Conservation (phyloP, 1,140 invertebrate species). For the Nebria ingens region DNA sequence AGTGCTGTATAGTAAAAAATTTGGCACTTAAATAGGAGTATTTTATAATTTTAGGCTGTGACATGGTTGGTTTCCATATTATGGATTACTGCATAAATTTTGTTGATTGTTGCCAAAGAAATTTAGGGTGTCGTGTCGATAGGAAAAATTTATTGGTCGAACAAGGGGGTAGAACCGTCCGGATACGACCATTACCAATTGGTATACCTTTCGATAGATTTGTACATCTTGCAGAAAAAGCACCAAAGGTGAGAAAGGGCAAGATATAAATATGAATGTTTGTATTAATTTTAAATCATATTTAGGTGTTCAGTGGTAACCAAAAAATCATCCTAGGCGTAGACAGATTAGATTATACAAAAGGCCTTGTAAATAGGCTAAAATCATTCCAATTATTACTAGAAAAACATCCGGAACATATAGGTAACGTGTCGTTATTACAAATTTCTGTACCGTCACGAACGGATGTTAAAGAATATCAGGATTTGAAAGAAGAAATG, state of each 20-base stretch:
- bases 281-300: neutral
- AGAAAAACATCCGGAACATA: conserved; percentile 76
- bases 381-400: conserved; percentile 75
- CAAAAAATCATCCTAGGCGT: conserved; percentile 79
- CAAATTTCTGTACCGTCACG: conserved; percentile 83
- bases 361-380: conserved; percentile 75
- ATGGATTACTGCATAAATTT: conserved; percentile 87
- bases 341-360: conserved; percentile 84
- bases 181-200: conserved; percentile 72
- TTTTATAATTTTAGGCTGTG: conserved; percentile 49
- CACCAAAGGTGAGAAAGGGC: conserved; percentile 50
- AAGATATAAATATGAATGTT: too few species aligned
- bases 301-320: conserved; percentile 43
- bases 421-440: conserved; percentile 68
- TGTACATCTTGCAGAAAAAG: conserved; percentile 66
- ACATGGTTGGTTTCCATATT: conserved; percentile 87
- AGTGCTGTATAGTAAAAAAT: neutral
- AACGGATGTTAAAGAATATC: conserved; percentile 83
- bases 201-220: conserved; percentile 82
- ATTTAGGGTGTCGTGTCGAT: conserved; percentile 78
- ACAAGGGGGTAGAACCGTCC: conserved; percentile 72
- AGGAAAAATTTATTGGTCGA: conserved; percentile 78
- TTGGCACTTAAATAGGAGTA: neutral
- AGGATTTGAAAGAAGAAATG: conserved; percentile 83
- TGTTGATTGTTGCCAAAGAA: conserved; percentile 80